Base-by-base conservation (phyloP, 1,140 invertebrate species). In the Musca vetustissima region DNA sequence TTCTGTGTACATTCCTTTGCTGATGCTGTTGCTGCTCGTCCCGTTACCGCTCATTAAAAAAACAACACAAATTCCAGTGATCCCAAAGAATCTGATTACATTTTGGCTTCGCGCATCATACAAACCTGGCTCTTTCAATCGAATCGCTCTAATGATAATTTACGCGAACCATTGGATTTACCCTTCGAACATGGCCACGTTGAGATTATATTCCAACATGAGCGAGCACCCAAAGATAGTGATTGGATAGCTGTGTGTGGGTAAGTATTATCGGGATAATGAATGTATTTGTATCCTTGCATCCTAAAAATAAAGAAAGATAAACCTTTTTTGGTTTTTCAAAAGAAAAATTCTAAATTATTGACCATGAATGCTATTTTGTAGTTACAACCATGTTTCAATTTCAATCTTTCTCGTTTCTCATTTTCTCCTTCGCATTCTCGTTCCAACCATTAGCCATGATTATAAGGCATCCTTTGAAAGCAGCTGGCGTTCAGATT, bases 11-110 rank as follows among this genome's bases (percentile, higher is more conserved):
- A 43, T 43, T 43, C 36, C 11, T 43, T 43, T 43, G 36, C 36
- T 43, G 36, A 13, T 43, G 36, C 36, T 43, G 36, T 2, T 43
- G 36, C 11, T 43, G 6, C 36, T 13, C 13, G 36, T 43, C 36
- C 4, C 13, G 36, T 13, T 13, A 13, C 36, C 36, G 11, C 36
- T 43, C 36, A 43, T 43, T 43, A 43, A 43, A 43, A n/a, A n/a
- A n/a, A n/a, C n/a, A n/a, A n/a, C n/a, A n/a, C n/a, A n/a, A 43
- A 43, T 75, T 73, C 19, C 74, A 90, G 89, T 53, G 88, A 90
- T 73, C 87, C 87, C 4, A 85, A 83, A 17, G 89, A 90, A 75
- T 79, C 89, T 52, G 88, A 90, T 74, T 90, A 89, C 77, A 86
- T 87, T 70, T 83, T 90, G 17, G 86, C 88, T 69, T 90, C 89